Evolutionary conservation across 1,140 invertebrate species (phyloP).

Genomic region (Manduca sexta): DNA sequence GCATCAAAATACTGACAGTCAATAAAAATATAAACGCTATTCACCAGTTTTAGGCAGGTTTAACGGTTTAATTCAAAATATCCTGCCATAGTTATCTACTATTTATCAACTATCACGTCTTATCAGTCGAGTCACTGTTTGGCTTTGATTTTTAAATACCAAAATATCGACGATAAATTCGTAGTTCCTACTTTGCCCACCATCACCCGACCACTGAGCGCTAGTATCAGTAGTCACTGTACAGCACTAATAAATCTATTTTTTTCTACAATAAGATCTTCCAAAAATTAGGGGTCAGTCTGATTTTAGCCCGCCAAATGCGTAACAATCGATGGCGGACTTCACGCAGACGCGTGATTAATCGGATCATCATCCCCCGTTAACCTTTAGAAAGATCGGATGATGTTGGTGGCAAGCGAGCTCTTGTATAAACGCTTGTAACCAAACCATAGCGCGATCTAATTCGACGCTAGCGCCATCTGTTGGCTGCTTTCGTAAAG

Average conservation of each 20-base stretch:
- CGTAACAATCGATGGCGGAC: slow-evolving; percentile 62
- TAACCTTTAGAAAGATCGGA: slow-evolving; percentile 56
- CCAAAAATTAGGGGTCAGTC: slow-evolving; percentile 45
- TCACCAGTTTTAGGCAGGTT: no score
- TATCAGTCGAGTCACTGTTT: no score
- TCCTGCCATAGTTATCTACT: no score
- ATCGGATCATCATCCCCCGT: slow-evolving; percentile 63
- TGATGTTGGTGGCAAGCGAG: rapidly evolving
- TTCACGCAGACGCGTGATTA: slow-evolving; percentile 44
- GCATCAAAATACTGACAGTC: no score
- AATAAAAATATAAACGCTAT: no score
- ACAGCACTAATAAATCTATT: not conserved
- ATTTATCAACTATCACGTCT: no score
- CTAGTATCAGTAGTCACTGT: no score
- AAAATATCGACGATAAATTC: no score
- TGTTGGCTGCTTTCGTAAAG: slow-evolving; percentile 11
- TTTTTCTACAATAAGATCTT: slow-evolving; percentile 18
- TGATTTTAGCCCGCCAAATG: slow-evolving; percentile 51
- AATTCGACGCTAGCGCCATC: slow-evolving; percentile 35
- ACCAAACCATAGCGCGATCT: slow-evolving; percentile 29
- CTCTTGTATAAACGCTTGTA: not conserved
- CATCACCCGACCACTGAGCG: no score
- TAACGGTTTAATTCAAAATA: no score
- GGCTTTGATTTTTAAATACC: no score
- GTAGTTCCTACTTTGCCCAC: no score